Conservation (phyloP, 2,888 invertebrate species). For the Nephrotoma flavescens region DNA sequence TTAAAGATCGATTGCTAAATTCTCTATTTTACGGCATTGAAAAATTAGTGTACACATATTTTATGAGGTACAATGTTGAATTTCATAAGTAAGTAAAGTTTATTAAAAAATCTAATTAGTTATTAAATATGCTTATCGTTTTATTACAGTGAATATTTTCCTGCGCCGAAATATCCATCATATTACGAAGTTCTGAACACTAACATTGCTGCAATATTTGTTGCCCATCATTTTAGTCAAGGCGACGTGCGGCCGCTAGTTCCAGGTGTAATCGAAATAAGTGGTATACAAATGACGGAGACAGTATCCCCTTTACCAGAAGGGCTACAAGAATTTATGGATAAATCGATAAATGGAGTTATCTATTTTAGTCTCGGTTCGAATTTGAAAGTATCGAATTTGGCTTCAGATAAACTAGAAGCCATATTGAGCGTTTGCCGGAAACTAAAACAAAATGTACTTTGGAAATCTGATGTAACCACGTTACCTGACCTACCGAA, state of each 20-base stretch:
- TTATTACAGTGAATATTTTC: not conserved
- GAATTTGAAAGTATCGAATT: slow-evolving; percentile 21
- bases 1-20: not conserved
- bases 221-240: slow-evolving; percentile 27
- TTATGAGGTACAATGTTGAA: not conserved
- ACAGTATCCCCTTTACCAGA: slow-evolving; percentile 21
- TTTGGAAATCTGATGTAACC: slow-evolving; percentile 13
- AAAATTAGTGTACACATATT: not conserved
- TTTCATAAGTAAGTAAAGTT: not conserved
- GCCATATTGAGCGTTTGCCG: slow-evolving; percentile 7
- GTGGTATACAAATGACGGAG: slow-evolving; percentile 28
- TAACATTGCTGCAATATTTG: slow-evolving; percentile 23
- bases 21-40: not conserved
- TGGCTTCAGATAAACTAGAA: slow-evolving; percentile 15
- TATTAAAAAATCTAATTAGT: not conserved
- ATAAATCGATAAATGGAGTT: slow-evolving; percentile 30
- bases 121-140: not conserved
- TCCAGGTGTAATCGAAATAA: slow-evolving; percentile 31
- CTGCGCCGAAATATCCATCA: slow-evolving; percentile 8
- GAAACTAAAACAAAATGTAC: slow-evolving; percentile 10
- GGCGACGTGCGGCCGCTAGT: slow-evolving; percentile 26
- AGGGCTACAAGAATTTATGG: slow-evolving; percentile 25
- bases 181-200: slow-evolving; percentile 18
- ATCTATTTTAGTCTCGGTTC: slow-evolving; percentile 36
- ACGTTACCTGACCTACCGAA: slow-evolving; percentile 21